Percentiles rank a stretch among this genome's conserved stretches.
phyloP scores from a whole-genome alignment of 64 coral and sea anemone species.

The Anthopleura sola region DNA sequence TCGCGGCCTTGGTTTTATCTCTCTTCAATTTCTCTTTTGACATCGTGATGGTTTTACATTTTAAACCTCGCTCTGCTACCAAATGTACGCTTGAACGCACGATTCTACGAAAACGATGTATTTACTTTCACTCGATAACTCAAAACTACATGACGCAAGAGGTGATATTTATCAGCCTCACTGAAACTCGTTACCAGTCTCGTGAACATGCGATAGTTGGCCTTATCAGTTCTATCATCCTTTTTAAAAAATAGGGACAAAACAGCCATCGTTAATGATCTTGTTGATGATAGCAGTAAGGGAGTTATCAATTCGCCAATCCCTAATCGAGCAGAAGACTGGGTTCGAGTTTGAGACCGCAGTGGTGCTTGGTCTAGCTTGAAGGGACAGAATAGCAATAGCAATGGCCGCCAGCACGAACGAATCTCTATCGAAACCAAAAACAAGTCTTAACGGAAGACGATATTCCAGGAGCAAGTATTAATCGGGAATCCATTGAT shows the following conservation, averaged over 20 bases:
- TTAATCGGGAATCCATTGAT: neutral
- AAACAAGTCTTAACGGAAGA: neutral
- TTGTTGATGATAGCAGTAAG: too few relatives aligned
- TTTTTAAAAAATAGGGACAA: too few relatives aligned
- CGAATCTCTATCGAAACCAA: neutral
- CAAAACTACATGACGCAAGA: too few relatives aligned
- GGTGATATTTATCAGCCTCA: too few relatives aligned
- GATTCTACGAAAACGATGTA: too few relatives aligned
- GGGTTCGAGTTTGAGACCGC: conserved; percentile 24
- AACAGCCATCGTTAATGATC: too few relatives aligned
- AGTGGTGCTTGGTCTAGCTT: conserved; percentile 21
- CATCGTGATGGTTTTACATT: neutral
- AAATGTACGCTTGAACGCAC: too few relatives aligned
- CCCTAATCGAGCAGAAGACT: conserved; percentile 15
- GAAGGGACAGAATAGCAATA: conserved; percentile 4
- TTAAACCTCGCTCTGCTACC: too few relatives aligned
- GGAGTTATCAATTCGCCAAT: neutral
- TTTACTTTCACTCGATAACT: too few relatives aligned
- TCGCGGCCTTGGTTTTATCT: neutral
- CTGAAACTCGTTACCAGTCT: too few relatives aligned
- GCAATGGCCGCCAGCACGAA: neutral
- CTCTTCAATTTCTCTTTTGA: neutral
- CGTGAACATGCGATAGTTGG: too few relatives aligned
- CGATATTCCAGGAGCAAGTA: neutral
- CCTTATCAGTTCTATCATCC: too few relatives aligned